phyloP scores from a whole-genome alignment of 1,140 invertebrate species.

The Zaprionus capensis region DNA sequence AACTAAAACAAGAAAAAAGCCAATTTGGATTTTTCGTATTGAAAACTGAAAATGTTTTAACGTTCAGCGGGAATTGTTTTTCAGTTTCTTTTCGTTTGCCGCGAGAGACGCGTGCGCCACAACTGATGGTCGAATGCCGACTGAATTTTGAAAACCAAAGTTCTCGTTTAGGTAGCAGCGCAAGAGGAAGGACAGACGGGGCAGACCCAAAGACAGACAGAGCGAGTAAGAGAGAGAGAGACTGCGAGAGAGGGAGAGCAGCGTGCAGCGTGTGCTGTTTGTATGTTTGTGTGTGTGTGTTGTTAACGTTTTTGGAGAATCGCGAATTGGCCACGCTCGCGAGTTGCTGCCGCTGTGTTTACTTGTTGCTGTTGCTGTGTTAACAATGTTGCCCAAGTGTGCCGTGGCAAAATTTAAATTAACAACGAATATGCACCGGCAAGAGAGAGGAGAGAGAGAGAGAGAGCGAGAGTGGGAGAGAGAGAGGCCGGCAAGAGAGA shows the following conservation, averaged over 20 bases:
- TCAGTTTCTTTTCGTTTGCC: background rate
- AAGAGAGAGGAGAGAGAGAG: background rate
- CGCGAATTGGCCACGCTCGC: conserved; percentile 12
- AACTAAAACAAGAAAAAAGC: background rate
- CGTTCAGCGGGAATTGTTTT: background rate
- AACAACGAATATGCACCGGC: conserved; percentile 8
- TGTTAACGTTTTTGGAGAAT: conserved; percentile 18
- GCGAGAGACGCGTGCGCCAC: conserved; percentile 64
- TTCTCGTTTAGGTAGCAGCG: conserved; percentile 72
- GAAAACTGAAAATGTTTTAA: background rate
- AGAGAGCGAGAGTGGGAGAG: background rate
- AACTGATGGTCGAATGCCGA: conserved; percentile 80
- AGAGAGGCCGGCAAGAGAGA: background rate
- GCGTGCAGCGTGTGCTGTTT: background rate
- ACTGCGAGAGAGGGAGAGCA: background rate
- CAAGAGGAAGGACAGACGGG: conserved; percentile 19
- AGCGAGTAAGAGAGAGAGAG: conserved; percentile 13
- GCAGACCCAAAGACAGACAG: conserved; percentile 8
- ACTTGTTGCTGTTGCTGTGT: conserved; percentile 38
- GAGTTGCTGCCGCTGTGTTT: conserved; percentile 24
- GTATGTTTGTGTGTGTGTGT: background rate
- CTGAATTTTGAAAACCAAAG: conserved; percentile 80
- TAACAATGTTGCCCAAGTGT: conserved; percentile 19
- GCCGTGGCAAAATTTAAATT: conserved; percentile 22
- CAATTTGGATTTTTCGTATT: background rate